Percentiles rank a stretch among this genome's conserved stretches.
These are phyloP conservation scores for Aspidiotus rigidus DNA, from an alignment of 2,888 invertebrate species.

Conservation along the genomic window DNA sequence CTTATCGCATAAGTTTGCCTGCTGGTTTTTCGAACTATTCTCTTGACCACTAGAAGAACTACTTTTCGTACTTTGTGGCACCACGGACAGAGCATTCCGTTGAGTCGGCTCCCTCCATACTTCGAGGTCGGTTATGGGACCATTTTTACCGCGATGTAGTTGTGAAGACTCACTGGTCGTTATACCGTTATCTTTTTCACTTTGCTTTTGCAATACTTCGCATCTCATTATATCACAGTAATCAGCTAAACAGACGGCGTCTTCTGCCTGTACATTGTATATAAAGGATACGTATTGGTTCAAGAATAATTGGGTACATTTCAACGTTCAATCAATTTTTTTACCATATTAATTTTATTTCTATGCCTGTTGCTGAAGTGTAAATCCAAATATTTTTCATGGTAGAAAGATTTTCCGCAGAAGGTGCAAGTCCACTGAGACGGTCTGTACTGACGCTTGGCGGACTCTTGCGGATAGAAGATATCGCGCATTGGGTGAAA, in stretches of 20 bases:
- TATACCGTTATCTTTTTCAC: constrained; percentile 41
- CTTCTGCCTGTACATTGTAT: constrained; percentile 59
- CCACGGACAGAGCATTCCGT: constrained; percentile 25
- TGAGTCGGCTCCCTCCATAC: constrained; percentile 67
- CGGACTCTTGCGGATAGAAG: constrained; percentile 74
- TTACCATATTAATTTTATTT: constrained; percentile 70
- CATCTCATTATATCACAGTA: constrained; percentile 95
- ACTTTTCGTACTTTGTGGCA: constrained; percentile 4
- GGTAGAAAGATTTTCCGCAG: constrained; percentile 85
- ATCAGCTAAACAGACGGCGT: constrained; percentile 84
- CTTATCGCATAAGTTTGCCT: constrained; percentile 26
- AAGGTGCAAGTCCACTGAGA: constrained; percentile 85
- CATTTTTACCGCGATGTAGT: neutral
- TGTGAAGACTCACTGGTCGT: constrained; percentile 41
- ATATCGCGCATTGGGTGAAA: constrained; percentile 80
- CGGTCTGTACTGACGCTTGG: constrained; percentile 73
- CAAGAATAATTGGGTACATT: neutral
- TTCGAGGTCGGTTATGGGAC: constrained; percentile 59
- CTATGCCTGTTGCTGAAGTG: constrained; percentile 85
- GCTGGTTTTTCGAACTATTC: constrained; percentile 13
- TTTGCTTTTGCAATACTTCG: constrained; percentile 60
- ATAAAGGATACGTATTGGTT: too few species aligned
- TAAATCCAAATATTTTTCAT: constrained; percentile 73
- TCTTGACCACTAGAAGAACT: neutral
- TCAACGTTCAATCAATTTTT: neutral